Conservation (phyloP, 2,888 invertebrate genomes). For the Melipona beecheii region DNA sequence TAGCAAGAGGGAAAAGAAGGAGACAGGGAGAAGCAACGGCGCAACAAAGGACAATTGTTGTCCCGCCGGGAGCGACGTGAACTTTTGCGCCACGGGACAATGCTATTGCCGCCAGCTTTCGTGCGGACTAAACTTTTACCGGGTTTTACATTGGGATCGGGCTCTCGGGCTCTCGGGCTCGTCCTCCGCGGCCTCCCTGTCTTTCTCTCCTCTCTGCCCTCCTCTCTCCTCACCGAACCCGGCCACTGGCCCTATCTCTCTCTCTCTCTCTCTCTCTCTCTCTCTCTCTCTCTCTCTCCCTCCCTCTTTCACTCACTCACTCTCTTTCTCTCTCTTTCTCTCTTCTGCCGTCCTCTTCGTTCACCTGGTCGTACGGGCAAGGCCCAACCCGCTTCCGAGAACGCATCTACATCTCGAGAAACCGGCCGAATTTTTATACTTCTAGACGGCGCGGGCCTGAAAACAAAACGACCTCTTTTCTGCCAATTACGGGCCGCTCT, state of each 20-base stretch:
- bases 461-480: constrained; percentile 67
- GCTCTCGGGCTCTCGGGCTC: constrained; percentile 40
- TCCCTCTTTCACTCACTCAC: constrained; percentile 7
- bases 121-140: constrained; percentile 73
- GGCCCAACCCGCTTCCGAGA: constrained; percentile 72
- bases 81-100: constrained; percentile 74
- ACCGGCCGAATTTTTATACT: constrained; percentile 77
- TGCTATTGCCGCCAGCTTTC: constrained; percentile 68
- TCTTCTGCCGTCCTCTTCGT: constrained; percentile 35
- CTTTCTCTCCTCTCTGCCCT: constrained; percentile 15
- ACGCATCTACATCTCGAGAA: constrained; percentile 78
- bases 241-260: not conserved
- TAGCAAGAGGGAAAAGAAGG: constrained; percentile 5
- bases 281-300: not conserved
- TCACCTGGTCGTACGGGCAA: constrained; percentile 57
- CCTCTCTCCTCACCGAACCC: constrained; percentile 2
- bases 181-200: constrained; percentile 55
- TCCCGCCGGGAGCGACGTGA: constrained; percentile 54
- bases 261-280: constrained; percentile 27
- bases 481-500: constrained; percentile 62
- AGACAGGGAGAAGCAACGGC: constrained; percentile 50
- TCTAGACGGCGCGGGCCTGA: constrained; percentile 68
- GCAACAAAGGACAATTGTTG: constrained; percentile 68
- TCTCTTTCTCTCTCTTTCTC: not conserved
- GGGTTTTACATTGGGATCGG: constrained; percentile 74